These are phyloP conservation scores for Zophobas atratus DNA, from an alignment of 1,140 invertebrate species.

Conservation along the genomic window DNA sequence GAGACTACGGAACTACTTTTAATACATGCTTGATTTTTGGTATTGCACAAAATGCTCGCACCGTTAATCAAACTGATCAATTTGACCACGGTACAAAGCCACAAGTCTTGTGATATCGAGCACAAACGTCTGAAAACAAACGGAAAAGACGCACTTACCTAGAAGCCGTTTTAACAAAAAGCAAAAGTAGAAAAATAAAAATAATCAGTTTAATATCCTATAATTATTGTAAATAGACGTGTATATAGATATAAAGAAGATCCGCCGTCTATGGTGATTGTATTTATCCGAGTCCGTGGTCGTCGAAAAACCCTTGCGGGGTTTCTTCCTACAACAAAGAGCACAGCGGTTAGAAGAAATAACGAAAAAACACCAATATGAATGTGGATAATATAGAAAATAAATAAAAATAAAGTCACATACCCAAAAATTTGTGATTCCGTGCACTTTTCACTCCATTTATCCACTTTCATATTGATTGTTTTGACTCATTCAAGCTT, in stretches of 20 bases:
- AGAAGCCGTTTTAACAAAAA: too few relatives aligned
- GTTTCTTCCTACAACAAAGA: slow-evolving; percentile 95
- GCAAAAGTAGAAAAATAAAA: too few relatives aligned
- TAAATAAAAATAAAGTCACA: slow-evolving; percentile 18
- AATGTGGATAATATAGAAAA: slow-evolving; percentile 53
- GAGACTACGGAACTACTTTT: too few relatives aligned
- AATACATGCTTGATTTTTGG: too few relatives aligned
- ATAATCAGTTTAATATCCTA: background rate
- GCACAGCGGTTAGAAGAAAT: slow-evolving; percentile 1
- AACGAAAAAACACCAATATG: slow-evolving; percentile 51
- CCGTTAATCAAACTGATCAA: too few relatives aligned
- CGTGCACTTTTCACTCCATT: slow-evolving; percentile 51
- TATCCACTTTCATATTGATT: slow-evolving; percentile 58
- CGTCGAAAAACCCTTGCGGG: slow-evolving; percentile 98
- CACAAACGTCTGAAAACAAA: too few relatives aligned
- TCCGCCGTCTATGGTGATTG: background rate
- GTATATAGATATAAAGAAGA: background rate
- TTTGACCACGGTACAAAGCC: too few relatives aligned
- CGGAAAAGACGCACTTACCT: too few relatives aligned
- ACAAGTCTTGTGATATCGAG: too few relatives aligned
- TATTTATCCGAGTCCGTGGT: slow-evolving; percentile 94
- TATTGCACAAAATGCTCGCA: too few relatives aligned
- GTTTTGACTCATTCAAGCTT: slow-evolving; percentile 16
- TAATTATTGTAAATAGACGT: background rate
- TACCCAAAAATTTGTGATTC: slow-evolving; percentile 43